These are phyloP conservation scores for Chiloscyllium plagiosum DNA, from an alignment of 2,113 vertebrate genomes.

Conservation along the genomic window DNA sequence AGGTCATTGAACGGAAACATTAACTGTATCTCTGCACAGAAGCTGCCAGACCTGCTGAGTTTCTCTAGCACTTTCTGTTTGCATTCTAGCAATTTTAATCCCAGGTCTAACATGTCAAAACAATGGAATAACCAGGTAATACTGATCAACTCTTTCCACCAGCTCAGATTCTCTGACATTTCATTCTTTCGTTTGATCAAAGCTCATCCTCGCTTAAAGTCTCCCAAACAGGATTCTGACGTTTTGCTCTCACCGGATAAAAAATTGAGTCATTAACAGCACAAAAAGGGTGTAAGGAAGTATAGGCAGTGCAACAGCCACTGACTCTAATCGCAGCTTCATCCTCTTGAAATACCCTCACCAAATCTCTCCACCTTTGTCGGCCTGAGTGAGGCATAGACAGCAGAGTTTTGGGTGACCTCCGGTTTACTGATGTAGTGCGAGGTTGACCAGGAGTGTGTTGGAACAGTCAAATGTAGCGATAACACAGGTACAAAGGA, in stretches of 20 bases:
- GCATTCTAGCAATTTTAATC: no score
- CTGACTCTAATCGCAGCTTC: not conserved
- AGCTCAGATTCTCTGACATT: not conserved
- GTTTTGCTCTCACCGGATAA: not conserved
- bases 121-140: no score
- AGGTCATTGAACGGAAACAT: not conserved
- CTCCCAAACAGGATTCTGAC: not conserved
- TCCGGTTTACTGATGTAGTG: not conserved
- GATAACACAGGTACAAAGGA: not conserved
- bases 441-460: not conserved
- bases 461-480: no score
- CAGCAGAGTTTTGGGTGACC: not conserved
- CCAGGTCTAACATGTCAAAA: no score
- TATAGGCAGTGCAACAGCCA: no score
- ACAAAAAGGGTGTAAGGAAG: no score
- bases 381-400: not conserved
- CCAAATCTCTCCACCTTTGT: not conserved
- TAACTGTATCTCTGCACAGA: not conserved
- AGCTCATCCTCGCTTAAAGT: not conserved
- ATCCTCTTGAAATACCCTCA: not conserved
- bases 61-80: not conserved
- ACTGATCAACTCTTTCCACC: no score
- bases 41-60: not conserved
- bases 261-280: not conserved
- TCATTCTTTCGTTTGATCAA: not conserved